Conservation (phyloP, 2,888 invertebrate genomes). For the Dicyrtoma fusca region DNA sequence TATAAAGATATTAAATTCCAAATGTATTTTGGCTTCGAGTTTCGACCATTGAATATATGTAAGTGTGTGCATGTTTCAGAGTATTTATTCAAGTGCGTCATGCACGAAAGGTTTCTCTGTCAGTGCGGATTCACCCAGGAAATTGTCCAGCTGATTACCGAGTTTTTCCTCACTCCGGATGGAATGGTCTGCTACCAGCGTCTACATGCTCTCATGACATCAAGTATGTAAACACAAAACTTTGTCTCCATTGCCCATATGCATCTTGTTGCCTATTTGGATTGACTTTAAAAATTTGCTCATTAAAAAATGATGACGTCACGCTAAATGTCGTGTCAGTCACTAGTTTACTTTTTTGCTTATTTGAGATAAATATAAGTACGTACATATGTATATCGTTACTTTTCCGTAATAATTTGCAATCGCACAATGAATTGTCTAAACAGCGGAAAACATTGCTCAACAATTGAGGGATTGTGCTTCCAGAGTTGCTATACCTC, state of each 20-base stretch:
- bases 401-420: too few relatives aligned
- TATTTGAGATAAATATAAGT: too few relatives aligned
- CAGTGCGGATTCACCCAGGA: constrained; percentile 51
- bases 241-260: not conserved
- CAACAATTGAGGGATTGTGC: constrained; percentile 55
- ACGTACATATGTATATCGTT: too few relatives aligned
- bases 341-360: too few relatives aligned
- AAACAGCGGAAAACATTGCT: constrained; percentile 53
- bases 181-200: constrained; percentile 52
- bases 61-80: constrained; percentile 38
- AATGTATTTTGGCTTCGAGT: not conserved
- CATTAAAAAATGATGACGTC: too few relatives aligned
- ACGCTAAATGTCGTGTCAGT: too few relatives aligned
- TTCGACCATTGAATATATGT: not conserved
- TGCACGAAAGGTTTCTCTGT: constrained; percentile 55
- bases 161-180: constrained; percentile 54
- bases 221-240: constrained; percentile 37
- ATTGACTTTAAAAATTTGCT: too few relatives aligned
- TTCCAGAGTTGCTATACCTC: constrained; percentile 50
- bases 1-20: too few relatives aligned
- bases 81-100: constrained; percentile 53
- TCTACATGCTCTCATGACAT: constrained; percentile 54
- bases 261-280: too few relatives aligned
- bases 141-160: constrained; percentile 50
- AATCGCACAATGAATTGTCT: too few relatives aligned